phyloP scores from a whole-genome alignment of 2,888 invertebrate species.

The Agrochola litura region DNA sequence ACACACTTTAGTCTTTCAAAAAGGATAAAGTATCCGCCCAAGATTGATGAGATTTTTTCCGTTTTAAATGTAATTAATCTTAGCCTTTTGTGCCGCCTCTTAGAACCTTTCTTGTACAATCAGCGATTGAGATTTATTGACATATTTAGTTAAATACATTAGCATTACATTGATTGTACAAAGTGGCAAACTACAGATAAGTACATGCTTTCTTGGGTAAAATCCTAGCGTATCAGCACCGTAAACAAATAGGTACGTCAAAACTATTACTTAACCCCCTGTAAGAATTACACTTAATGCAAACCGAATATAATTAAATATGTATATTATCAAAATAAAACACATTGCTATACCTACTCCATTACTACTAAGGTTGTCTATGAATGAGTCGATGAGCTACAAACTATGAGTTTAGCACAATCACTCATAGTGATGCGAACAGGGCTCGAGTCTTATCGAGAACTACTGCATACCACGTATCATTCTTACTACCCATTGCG shows the following conservation, averaged over 20 bases:
- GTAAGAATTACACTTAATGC: conserved; percentile 71
- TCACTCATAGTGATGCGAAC: conserved; percentile 89
- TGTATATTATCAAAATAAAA: conserved; percentile 73
- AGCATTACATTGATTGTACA: conserved; percentile 41
- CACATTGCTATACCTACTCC: conserved; percentile 69
- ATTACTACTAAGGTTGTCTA: conserved; percentile 81
- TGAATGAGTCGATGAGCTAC: conserved; percentile 83
- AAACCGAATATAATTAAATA: conserved; percentile 67
- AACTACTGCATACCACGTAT: conserved; percentile 63
- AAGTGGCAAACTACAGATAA: conserved; percentile 47
- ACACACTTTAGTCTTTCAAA: conserved; percentile 81
- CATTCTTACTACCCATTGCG: conserved; percentile 33
- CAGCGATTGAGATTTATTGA: conserved; percentile 49
- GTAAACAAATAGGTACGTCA: conserved; percentile 55
- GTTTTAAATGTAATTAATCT: conserved; percentile 41
- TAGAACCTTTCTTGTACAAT: conserved; percentile 44
- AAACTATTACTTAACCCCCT: conserved; percentile 70
- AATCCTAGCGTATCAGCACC: conserved; percentile 55
- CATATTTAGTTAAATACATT: conserved; percentile 33
- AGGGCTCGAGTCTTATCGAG: conserved; percentile 74
- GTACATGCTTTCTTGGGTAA: conserved; percentile 49
- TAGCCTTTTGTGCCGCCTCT: conserved; percentile 51
- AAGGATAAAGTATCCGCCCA: conserved; percentile 70
- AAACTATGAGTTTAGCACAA: conserved; percentile 90
- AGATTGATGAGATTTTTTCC: conserved; percentile 47